These are phyloP conservation scores for Pachyuromys duprasi DNA, from an alignment of 2,797 vertebrate genomes.

Conservation along the genomic window DNA sequence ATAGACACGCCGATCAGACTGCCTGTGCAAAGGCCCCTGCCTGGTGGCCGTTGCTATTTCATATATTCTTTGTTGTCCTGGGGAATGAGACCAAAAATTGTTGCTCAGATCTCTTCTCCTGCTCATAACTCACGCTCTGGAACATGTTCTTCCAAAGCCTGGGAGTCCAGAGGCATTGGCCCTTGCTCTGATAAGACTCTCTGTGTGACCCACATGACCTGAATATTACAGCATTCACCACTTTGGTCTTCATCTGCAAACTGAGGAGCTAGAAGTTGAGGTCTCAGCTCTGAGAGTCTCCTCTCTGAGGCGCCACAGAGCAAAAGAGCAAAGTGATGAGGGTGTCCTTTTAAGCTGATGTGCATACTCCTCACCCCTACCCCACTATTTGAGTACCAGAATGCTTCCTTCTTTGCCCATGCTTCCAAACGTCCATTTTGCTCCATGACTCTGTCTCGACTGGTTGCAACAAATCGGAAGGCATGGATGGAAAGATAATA, in stretches of 20 bases:
- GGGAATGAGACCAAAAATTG: neutral
- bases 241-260: neutral
- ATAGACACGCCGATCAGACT: neutral
- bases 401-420: neutral
- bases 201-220: neutral
- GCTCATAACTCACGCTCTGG: neutral
- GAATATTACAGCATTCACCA: neutral
- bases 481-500: neutral
- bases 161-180: neutral
- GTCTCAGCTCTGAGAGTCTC: neutral
- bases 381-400: neutral
- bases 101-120: neutral
- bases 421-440: neutral
- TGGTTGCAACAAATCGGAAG: neutral
- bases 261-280: neutral
- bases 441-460: accelerated
- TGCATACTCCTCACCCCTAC: neutral
- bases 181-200: neutral
- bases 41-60: neutral
- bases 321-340: neutral
- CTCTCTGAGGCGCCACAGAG: neutral
- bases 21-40: neutral
- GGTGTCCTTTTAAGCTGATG: neutral
- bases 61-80: neutral
- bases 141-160: neutral